Evolutionary conservation across 30 jellyfish, hydroid and myxozoan species (phyloP).

Genomic region (Mastigias papua): DNA sequence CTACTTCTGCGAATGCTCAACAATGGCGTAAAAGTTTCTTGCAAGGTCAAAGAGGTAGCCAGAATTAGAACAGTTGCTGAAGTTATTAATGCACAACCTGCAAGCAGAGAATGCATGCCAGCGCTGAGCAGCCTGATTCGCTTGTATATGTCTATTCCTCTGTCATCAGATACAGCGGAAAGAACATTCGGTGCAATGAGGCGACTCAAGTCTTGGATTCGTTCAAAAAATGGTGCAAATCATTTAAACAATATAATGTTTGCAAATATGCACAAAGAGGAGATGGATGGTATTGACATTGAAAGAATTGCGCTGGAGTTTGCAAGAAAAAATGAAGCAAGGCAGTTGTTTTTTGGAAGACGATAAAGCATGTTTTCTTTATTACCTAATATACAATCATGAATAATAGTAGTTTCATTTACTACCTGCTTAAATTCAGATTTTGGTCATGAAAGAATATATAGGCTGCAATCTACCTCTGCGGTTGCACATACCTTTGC

Average conservation of each 20-base stretch:
- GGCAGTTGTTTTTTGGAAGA: conserved; percentile 12
- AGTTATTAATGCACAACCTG: conserved; percentile 30
- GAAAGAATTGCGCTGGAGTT: conserved; percentile 36
- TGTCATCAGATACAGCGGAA: conserved; percentile 48
- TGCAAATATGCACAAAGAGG: conserved; percentile 35
- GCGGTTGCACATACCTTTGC: neutral
- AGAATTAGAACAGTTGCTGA: conserved; percentile 34
- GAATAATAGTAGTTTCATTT: conserved; percentile 4
- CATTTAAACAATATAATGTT: conserved; percentile 23
- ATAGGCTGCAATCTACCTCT: conserved; percentile 1
- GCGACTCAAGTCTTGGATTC: conserved; percentile 43
- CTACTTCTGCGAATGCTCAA: conserved; percentile 51
- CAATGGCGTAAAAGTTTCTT: neutral
- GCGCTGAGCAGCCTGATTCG: conserved; percentile 26
- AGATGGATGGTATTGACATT: conserved; percentile 22
- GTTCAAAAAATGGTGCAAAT: conserved; percentile 28
- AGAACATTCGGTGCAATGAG: conserved; percentile 42
- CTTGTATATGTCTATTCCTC: conserved; percentile 29
- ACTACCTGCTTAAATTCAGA: neutral
- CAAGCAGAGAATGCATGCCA: conserved; percentile 58
- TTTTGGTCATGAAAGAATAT: neutral
- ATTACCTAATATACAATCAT: conserved; percentile 3
- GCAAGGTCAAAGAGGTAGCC: conserved; percentile 35
- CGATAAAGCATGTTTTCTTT: conserved; percentile 5
- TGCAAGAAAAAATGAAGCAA: conserved; percentile 29